phyloP scores from a whole-genome alignment of 2,888 invertebrate species.

The Ecliptopera silaceata region DNA sequence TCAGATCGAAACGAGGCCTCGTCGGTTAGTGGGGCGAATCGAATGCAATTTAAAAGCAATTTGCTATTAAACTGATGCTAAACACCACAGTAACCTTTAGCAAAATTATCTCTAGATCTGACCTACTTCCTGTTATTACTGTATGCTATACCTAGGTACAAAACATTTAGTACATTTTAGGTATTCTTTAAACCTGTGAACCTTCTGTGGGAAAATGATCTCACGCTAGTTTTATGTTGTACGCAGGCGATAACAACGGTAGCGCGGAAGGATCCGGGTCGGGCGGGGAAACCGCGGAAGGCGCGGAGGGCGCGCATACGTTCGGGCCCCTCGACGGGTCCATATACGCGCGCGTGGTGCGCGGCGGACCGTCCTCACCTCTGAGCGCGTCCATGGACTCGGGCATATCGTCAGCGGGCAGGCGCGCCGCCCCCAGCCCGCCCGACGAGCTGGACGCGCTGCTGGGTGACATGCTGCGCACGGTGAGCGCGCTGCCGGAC shows the following conservation, averaged over 20 bases:
- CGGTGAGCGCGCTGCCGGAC: constrained; percentile 92
- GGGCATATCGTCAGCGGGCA: constrained; percentile 91
- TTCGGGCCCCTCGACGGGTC: constrained; percentile 95
- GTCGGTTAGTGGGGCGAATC: constrained; percentile 61
- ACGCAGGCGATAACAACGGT: constrained; percentile 83
- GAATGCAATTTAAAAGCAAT: constrained; percentile 68
- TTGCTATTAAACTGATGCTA: constrained; percentile 61
- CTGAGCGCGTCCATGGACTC: constrained; percentile 96
- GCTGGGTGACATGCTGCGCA: constrained; percentile 93
- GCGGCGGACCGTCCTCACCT: constrained; percentile 84
- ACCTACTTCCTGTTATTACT: too few relatives aligned
- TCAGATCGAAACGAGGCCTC: constrained; percentile 35
- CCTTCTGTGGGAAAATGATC: neutral
- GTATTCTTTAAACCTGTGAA: too few relatives aligned
- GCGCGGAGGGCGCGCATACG: constrained; percentile 84
- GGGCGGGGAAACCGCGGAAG: constrained; percentile 72
- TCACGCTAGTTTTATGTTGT: constrained; percentile 25
- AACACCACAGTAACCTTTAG: constrained; percentile 30
- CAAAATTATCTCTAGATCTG: too few relatives aligned
- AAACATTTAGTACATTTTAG: too few relatives aligned
- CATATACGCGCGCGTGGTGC: constrained; percentile 90
- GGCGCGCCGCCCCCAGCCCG: constrained; percentile 80
- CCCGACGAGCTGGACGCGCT: constrained; percentile 91
- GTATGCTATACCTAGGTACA: too few relatives aligned
- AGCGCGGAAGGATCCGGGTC: constrained; percentile 76